A percentile compares a stretch with the other conserved stretches of the same genome.
Evolutionary conservation across 2,113 vertebrate species (phyloP).

Genomic region (Connochaetes taurinus): DNA sequence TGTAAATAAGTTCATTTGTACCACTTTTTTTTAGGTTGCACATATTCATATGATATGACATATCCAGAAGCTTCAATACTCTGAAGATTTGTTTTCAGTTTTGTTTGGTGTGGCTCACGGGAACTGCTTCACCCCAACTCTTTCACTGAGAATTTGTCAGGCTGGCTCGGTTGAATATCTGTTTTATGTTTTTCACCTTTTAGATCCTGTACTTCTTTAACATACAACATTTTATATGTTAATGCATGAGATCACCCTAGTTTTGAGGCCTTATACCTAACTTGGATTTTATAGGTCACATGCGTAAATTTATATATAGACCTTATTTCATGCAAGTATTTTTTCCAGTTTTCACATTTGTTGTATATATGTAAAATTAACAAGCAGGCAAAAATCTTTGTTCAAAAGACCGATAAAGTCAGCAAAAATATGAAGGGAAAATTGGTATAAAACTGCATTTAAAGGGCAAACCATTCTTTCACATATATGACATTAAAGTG

Average conservation of each 20-base stretch:
- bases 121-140: not conserved
- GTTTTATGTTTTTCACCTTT: not conserved
- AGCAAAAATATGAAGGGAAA: not conserved
- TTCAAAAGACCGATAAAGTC: not conserved
- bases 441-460: not conserved
- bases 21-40: not conserved
- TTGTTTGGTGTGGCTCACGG: not conserved
- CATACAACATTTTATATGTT: not conserved
- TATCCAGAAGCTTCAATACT: not conserved
- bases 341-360: not conserved
- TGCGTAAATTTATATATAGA: not conserved
- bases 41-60: not conserved
- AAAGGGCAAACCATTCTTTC: not conserved
- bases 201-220: not conserved
- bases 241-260: not conserved
- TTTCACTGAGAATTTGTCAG: not conserved
- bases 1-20: not conserved
- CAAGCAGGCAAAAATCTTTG: not conserved
- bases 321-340: not conserved
- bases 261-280: not conserved
- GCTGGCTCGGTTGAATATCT: fast-evolving
- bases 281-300: not conserved
- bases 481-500: not conserved
- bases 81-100: not conserved
- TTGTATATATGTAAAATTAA: not conserved